Base-by-base conservation (phyloP, 2,888 invertebrate species). In the Nipponacmea schrenckii region DNA sequence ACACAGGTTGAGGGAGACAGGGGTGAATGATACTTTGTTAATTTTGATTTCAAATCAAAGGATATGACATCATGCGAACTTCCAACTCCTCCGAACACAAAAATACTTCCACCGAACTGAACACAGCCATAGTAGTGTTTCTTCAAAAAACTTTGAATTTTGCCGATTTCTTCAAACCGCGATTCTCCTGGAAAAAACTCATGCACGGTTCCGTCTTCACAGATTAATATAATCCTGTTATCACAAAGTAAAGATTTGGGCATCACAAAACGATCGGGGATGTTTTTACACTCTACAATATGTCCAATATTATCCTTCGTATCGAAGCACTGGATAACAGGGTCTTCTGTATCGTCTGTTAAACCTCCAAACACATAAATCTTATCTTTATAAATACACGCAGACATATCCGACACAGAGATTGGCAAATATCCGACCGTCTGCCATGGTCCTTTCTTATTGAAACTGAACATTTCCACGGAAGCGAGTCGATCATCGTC, bases 1-100 rank as follows among this genome's bases (percentile, higher is more conserved):
- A 24, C 24, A 56, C 56, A 56, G 2, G 56, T 56, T 10, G 24
- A 24, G 20, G 56, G 56, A 0, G 56, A 56, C 20, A 56, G 14
- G 14, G 20, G 56, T 12, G 56, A 56, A 56, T 56, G 56, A 20
- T 56, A 56, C 24, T 56, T 56, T 56, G 56, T 56, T 56, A 56
- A 56, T 56, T 24, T 24, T 56, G 56, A 24, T 24, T 24, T 24
- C 20, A 56, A 24, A 24, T 56, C 56, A 15, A 56, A 56, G 56
- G 20, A 24, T 12, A 56, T 24, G 12, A 56, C 56, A 56, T 56
- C 56, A 24, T 56, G 56, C 7, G 56, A 24, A 10, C 20, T 24
- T 24, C 56, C 56, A 7, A 56, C 56, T 24, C 56, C 56, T 8
- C 56, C 56, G 4, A 56, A 56, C 24, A 56, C 24, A 24, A 56